Conservation (phyloP, 1,140 invertebrate genomes). For the Acromyrmex echinatior region DNA sequence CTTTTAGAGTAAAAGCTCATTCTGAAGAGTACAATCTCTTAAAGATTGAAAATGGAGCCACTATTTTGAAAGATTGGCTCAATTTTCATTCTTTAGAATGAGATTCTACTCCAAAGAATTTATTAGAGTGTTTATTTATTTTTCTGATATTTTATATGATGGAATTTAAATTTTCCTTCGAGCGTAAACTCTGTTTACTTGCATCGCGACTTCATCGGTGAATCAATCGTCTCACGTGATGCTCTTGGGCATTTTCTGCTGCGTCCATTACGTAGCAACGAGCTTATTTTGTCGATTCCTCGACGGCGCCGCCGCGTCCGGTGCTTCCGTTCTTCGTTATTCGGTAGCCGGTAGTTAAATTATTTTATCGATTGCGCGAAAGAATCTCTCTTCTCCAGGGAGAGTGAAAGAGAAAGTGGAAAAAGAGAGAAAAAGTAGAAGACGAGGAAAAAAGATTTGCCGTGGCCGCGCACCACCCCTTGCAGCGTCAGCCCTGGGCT, state of each 20-base stretch:
- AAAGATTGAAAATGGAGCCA: too few relatives aligned
- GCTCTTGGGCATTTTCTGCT: slow-evolving; percentile 5
- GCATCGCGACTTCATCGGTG: background rate
- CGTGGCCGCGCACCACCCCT: slow-evolving; percentile 80
- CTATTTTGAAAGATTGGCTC: too few relatives aligned
- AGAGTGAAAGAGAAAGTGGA: background rate
- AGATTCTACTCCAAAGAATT: too few relatives aligned
- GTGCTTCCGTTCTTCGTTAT: slow-evolving; percentile 58
- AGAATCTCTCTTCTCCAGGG: background rate
- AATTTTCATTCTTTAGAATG: too few relatives aligned
- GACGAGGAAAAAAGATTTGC: slow-evolving; percentile 56
- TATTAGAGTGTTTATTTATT: background rate
- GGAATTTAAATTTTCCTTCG: background rate
- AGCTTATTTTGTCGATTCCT: slow-evolving; percentile 70
- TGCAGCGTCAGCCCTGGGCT: slow-evolving; percentile 82
- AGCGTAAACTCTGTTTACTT: background rate
- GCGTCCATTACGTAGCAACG: slow-evolving; percentile 66
- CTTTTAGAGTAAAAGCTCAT: too few relatives aligned
- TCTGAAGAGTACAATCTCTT: too few relatives aligned
- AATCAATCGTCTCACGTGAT: background rate
- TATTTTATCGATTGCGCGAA: slow-evolving; percentile 69
- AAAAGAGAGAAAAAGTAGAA: background rate
- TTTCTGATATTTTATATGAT: background rate
- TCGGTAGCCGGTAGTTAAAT: slow-evolving; percentile 54
- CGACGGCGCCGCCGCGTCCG: slow-evolving; percentile 29